Conservation (phyloP, 2,888 invertebrate genomes). For the Ochropleura leucogaster region DNA sequence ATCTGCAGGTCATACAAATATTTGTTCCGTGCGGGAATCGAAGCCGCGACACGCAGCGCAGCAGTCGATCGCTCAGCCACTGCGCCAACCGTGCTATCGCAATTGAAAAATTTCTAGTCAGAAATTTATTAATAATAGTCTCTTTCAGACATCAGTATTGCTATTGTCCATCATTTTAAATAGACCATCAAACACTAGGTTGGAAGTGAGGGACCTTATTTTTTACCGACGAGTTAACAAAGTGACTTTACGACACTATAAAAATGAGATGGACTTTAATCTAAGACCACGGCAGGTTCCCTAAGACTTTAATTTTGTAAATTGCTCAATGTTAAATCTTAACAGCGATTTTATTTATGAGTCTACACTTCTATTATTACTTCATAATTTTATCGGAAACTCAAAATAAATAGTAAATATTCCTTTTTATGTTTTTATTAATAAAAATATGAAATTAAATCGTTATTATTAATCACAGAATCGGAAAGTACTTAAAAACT, state of each 20-base stretch:
- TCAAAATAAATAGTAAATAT: too few species aligned
- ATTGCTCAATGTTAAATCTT: conserved; percentile 14
- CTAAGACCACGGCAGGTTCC: background rate
- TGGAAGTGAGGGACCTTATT: background rate
- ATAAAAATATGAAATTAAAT: too few species aligned
- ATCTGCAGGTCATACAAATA: too few species aligned
- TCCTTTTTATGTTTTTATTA: too few species aligned
- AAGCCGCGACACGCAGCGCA: too few species aligned
- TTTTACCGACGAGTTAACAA: conserved; percentile 17
- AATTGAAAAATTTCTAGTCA: background rate
- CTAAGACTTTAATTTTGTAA: conserved; percentile 26
- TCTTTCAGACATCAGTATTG: background rate
- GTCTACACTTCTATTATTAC: too few species aligned
- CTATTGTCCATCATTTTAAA: background rate
- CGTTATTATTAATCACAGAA: too few species aligned
- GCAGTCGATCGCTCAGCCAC: too few species aligned
- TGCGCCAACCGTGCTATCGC: too few species aligned
- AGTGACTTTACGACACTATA: conserved; percentile 34
- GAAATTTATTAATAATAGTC: background rate
- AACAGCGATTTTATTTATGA: conserved; percentile 6
- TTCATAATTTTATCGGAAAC: too few species aligned
- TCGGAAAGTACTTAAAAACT: background rate
- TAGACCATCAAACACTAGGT: background rate
- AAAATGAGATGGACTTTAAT: conserved; percentile 29
- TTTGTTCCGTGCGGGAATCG: too few species aligned